A percentile compares a stretch with the other conserved stretches of the same genome.
These are phyloP conservation scores for Cheilosia grossa DNA, from an alignment of 2,888 invertebrate genomes.

Conservation along the genomic window DNA sequence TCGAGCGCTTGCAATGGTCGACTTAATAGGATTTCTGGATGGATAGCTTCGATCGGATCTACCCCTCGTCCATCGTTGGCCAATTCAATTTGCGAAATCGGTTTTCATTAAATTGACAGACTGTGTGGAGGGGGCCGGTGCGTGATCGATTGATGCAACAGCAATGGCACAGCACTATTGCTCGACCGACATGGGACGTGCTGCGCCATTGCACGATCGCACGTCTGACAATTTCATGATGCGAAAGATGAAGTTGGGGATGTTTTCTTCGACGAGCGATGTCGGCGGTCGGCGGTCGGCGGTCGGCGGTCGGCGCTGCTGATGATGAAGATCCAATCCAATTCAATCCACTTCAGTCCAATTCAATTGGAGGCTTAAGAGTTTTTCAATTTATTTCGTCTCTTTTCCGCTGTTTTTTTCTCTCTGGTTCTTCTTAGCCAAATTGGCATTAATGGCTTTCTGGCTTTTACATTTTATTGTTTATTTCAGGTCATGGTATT, in stretches of 20 bases:
- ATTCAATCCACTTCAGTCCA: constrained; percentile 61
- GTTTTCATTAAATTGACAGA: constrained; percentile 74
- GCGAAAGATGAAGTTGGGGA: constrained; percentile 66
- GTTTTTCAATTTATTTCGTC: constrained; percentile 74
- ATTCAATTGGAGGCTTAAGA: constrained; percentile 72
- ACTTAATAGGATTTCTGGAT: constrained; percentile 74
- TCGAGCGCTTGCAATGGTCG: constrained; percentile 63
- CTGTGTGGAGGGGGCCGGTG: constrained; percentile 57
- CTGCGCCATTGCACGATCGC: constrained; percentile 67
- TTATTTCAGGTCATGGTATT: constrained; percentile 69
- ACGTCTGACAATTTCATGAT: constrained; percentile 72
- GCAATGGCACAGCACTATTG: constrained; percentile 13
- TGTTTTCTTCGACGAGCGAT: constrained; percentile 17
- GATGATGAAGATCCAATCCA: constrained; percentile 52
- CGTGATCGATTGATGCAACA: constrained; percentile 73
- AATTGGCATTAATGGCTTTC: constrained; percentile 60
- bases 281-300: not conserved
- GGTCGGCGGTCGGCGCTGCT: constrained; percentile 6
- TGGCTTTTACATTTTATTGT: constrained; percentile 62
- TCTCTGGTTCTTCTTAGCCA: constrained; percentile 27
- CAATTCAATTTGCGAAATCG: constrained; percentile 75
- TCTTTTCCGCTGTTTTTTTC: constrained; percentile 41
- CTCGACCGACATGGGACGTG: constrained; percentile 67
- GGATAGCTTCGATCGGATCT: constrained; percentile 58
- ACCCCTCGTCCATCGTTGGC: constrained; percentile 54